These are phyloP conservation scores for Bombus consobrinus DNA, from an alignment of 1,140 invertebrate species.

Conservation along the genomic window DNA sequence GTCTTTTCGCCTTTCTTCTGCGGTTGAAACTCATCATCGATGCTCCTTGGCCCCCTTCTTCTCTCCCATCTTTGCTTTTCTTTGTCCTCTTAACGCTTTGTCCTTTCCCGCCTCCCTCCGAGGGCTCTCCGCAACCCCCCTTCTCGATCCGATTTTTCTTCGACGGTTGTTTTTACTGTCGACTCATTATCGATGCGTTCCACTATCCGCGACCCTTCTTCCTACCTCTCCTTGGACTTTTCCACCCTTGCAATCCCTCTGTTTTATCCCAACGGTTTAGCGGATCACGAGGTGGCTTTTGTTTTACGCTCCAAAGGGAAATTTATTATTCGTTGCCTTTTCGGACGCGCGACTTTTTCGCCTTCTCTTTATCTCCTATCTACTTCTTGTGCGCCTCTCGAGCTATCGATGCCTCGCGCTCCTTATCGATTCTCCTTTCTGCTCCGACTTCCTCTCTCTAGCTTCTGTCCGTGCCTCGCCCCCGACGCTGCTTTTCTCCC, in stretches of 20 bases:
- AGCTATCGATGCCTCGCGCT: conserved; percentile 30
- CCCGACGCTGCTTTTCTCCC: not conserved
- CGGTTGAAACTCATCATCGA: conserved; percentile 29
- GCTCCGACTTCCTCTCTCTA: not conserved
- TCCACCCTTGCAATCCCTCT: not conserved
- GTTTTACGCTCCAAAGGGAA: conserved; percentile 41
- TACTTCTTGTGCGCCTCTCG: not conserved
- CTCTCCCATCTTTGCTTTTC: not conserved
- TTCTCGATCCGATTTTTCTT: not conserved
- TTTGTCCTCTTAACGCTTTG: not conserved
- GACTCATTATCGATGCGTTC: conserved; percentile 46
- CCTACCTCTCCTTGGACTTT: not conserved
- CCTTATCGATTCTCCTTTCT: conserved; percentile 37
- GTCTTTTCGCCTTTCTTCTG: conserved; percentile 23
- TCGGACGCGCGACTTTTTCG: conserved; percentile 26
- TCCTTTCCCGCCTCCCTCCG: not conserved
- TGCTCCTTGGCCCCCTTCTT: conserved; percentile 7
- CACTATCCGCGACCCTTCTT: too few species aligned
- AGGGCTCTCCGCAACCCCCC: too few species aligned
- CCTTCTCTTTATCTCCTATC: not conserved
- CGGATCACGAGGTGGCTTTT: conserved; percentile 27
- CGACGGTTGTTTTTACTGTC: conserved; percentile 33
- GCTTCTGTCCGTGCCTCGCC: conserved; percentile 5
- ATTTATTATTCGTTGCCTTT: conserved; percentile 31
- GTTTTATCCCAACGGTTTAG: conserved; percentile 40